Base-by-base conservation (phyloP, 2,888 invertebrate genomes). In the Sepiola atlantica region DNA sequence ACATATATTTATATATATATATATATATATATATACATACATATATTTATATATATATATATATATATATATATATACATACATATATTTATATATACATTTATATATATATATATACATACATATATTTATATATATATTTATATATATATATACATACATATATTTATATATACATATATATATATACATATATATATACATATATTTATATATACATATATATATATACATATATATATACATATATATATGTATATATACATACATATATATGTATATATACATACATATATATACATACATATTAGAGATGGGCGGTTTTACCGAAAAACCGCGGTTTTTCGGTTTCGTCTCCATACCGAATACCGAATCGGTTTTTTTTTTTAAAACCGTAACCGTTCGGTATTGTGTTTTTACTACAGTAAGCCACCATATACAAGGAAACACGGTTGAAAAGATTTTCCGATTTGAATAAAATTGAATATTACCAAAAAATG, bases 201-300 rank as follows among this genome's bases (percentile, higher is more conserved):
- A 77, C 24, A 77, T 77, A 77, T 77, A 77, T 77, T 21, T 77
- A 77, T 77, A 77, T 77, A 28, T 77, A 77, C 24, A 28, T 77
- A 77, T 24, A 28, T 77, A 28, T 77, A 77, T 24, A 77, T 77
- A 77, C 77, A 21, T 77, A 77, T 77, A 77, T 77, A 77, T 77
- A 77, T 77, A 77, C 24, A 77, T 77, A 77, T 77, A 77, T 77
- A 77, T 77, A 77, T 77, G 24, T 77, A 77, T 77, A 77, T 77
- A 77, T 77, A 77, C 24, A 77, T 77, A 77, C 24, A 77, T 77
- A 77, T 77, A 77, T 77, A 77, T 77, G 24, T 77, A 77, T 77
- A 77, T 77, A 77, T 77, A 77, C 24, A 77, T 77, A 77, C 24
- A 77, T 77, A 77, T 77, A 77, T 77, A 77, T 77, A 77, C 77